Evolutionary conservation across 1,140 invertebrate genomes (phyloP).

Genomic region (Riptortus pedestris): DNA sequence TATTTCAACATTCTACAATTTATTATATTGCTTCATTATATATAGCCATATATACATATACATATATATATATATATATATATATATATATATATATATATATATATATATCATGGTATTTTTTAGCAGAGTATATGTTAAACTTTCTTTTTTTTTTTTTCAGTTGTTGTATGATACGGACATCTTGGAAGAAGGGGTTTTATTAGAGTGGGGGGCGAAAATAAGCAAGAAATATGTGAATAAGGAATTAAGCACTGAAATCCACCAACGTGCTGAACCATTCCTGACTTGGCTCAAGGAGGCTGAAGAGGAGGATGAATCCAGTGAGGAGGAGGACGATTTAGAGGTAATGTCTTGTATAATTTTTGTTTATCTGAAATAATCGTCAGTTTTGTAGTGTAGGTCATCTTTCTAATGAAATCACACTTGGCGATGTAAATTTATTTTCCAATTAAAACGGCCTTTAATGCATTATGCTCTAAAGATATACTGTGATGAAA

Average conservation of each 20-base stretch:
- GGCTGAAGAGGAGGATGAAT: slow-evolving; percentile 84
- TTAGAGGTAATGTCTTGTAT: slow-evolving; percentile 57
- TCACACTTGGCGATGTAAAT: not conserved
- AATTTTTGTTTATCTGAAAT: slow-evolving; percentile 13
- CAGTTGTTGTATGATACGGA: slow-evolving; percentile 87
- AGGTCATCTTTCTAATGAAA: not conserved
- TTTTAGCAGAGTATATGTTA: no score
- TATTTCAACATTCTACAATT: no score
- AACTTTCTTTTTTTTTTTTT: slow-evolving; percentile 27
- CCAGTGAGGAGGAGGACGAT: slow-evolving; percentile 55
- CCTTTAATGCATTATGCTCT: no score
- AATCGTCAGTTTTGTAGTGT: not conserved
- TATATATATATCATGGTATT: no score
- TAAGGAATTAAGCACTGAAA: slow-evolving; percentile 82
- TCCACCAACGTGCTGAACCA: slow-evolving; percentile 81
- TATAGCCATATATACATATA: no score
- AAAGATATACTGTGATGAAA: no score
- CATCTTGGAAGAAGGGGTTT: slow-evolving; percentile 84
- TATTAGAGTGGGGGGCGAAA: slow-evolving; percentile 91
- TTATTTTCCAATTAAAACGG: slow-evolving; percentile 33
- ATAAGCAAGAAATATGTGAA: slow-evolving; percentile 87
- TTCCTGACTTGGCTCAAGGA: slow-evolving; percentile 95
- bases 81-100: no score
- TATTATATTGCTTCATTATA: no score
- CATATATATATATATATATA: no score